Evolutionary conservation across 2,797 vertebrate genomes (phyloP).

Genomic region (Enteromius treurensis): DNA sequence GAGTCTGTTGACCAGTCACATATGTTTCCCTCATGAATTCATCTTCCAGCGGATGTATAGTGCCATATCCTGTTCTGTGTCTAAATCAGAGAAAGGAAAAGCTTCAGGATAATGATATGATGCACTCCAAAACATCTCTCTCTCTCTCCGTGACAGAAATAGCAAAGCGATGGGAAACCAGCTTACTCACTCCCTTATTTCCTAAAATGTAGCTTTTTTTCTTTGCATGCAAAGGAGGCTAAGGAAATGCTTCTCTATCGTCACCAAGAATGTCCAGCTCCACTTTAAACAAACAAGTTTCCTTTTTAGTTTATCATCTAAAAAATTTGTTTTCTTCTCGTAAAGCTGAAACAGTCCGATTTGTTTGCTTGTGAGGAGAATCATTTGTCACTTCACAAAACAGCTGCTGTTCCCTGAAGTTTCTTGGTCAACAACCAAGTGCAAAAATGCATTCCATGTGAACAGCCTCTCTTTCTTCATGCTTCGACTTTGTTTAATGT

Average conservation of each 20-base stretch:
- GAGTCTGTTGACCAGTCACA: background rate
- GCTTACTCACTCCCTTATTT: slow-evolving; percentile 43
- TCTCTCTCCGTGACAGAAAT: slow-evolving; percentile 58
- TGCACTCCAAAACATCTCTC: slow-evolving; percentile 43
- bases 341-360: slow-evolving; percentile 33
- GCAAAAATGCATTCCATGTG: background rate
- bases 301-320: slow-evolving; percentile 37
- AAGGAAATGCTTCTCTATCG: slow-evolving; percentile 60
- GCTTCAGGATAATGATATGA: slow-evolving; percentile 62
- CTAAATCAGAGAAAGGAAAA: slow-evolving; percentile 56
- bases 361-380: slow-evolving; percentile 5
- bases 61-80: slow-evolving; percentile 63
- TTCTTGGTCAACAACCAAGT: background rate
- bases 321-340: slow-evolving; percentile 27
- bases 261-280: slow-evolving; percentile 34
- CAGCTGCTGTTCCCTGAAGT: background rate
- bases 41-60: slow-evolving; percentile 25
- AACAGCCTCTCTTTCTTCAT: background rate
- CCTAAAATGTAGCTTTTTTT: slow-evolving; percentile 30
- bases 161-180: slow-evolving; percentile 55
- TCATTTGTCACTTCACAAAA: slow-evolving; percentile 16
- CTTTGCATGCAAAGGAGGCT: slow-evolving; percentile 50
- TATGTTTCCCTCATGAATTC: slow-evolving; percentile 19
- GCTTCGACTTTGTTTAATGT: background rate
- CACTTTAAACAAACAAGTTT: slow-evolving; percentile 60